Evolutionary conservation across 2,113 vertebrate genomes (phyloP).

Genomic region (Apteryx owenii): DNA sequence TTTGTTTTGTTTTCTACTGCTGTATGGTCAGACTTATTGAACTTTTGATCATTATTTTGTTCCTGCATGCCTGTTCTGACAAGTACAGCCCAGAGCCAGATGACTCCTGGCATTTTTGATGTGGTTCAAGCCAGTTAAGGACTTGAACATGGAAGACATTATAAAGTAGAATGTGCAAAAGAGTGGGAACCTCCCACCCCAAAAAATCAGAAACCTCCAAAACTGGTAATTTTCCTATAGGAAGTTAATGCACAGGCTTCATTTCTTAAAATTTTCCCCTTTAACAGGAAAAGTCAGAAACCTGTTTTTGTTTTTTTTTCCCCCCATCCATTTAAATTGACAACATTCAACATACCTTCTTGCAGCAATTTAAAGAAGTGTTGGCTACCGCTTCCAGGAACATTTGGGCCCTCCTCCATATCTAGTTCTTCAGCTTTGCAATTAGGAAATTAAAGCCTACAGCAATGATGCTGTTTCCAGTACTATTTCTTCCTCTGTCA

Average conservation of each 20-base stretch:
- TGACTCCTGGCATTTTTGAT: background rate
- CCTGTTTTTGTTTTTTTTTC: fast-evolving
- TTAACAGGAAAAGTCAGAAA: background rate
- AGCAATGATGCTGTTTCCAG: fast-evolving
- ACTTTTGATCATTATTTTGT: background rate
- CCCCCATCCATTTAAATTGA: background rate
- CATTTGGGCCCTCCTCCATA: fast-evolving
- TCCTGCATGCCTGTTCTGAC: background rate
- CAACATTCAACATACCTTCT: background rate
- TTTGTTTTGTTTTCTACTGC: background rate
- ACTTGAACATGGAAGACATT: background rate
- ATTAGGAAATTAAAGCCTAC: background rate
- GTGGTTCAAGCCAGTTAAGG: background rate
- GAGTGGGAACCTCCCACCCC: background rate
- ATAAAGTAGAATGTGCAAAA: background rate
- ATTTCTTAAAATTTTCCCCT: background rate
- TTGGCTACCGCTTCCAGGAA: background rate
- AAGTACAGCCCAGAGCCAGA: background rate
- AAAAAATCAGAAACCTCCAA: too few relatives aligned
- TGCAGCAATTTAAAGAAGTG: fast-evolving
- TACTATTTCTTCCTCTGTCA: background rate
- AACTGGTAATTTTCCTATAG: fast-evolving
- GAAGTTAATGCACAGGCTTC: background rate
- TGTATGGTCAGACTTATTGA: background rate
- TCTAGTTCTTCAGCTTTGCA: background rate